These are phyloP conservation scores for Sitta europaea DNA, from an alignment of 2,113 vertebrate genomes.

Conservation along the genomic window DNA sequence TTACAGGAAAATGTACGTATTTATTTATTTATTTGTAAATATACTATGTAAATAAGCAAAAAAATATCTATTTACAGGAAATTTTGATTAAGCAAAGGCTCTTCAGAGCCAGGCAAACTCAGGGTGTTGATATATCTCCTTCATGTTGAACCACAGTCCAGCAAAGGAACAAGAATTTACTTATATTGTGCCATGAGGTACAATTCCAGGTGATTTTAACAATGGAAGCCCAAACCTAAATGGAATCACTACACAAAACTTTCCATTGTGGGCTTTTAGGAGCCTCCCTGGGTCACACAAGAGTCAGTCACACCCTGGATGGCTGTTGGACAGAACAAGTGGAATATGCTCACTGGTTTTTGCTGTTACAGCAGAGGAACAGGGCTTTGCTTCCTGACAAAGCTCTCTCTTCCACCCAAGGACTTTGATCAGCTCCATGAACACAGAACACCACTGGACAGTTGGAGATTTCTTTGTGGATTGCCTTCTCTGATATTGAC, in stretches of 20 bases:
- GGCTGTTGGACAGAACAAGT: not conserved
- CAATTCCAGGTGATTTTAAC: not conserved
- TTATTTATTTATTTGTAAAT: not conserved
- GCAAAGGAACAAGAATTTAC: not conserved
- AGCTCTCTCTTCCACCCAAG: not conserved
- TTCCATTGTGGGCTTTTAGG: accelerated
- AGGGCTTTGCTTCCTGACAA: not conserved
- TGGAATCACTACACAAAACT: not conserved
- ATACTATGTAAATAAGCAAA: not conserved
- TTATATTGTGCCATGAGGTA: too few relatives aligned
- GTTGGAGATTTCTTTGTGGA: not conserved
- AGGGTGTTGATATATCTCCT: not conserved
- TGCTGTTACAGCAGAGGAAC: not conserved
- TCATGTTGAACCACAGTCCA: not conserved
- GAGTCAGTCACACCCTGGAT: not conserved
- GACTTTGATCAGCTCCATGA: not conserved
- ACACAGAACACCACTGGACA: not conserved
- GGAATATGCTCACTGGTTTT: not conserved
- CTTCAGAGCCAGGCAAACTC: not conserved
- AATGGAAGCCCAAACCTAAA: not conserved
- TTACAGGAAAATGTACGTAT: not conserved
- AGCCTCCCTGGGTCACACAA: accelerated
- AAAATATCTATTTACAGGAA: not conserved
- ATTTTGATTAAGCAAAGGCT: not conserved
- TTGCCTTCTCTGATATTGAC: not conserved